Evolutionary conservation across 2,888 invertebrate species (phyloP).

Genomic region (Drosophila anomalata): DNA sequence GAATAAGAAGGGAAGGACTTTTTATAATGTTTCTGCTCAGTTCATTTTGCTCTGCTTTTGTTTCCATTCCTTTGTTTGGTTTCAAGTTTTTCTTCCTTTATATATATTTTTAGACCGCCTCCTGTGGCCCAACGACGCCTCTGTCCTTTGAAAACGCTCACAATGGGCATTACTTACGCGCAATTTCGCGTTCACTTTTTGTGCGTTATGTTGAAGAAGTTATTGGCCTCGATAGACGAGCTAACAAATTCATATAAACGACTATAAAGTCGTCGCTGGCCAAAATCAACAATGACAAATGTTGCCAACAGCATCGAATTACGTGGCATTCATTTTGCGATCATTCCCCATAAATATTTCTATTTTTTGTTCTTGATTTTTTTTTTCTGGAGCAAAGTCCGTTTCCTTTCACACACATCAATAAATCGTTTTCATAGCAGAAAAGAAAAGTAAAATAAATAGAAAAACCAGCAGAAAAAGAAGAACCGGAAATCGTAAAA

Average conservation of each 20-base stretch:
- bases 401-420: constrained; percentile 46
- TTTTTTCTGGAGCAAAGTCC: neutral
- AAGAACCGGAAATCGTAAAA: constrained; percentile 62
- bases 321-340: constrained; percentile 65
- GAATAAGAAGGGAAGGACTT: constrained; percentile 25
- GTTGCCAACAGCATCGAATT: constrained; percentile 64
- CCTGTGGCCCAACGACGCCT: constrained; percentile 1
- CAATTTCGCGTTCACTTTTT: constrained; percentile 72
- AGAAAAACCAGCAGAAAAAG: constrained; percentile 15
- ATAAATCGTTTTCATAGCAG: constrained; percentile 63
- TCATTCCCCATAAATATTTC: constrained; percentile 59
- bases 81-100: constrained; percentile 23
- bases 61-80: constrained; percentile 47
- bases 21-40: constrained; percentile 50
- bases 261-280: constrained; percentile 61
- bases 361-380: constrained; percentile 19
- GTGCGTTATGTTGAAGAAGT: constrained; percentile 51
- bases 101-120: constrained; percentile 18
- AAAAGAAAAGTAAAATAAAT: constrained; percentile 50
- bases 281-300: constrained; percentile 73
- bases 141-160: constrained; percentile 28
- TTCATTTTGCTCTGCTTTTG: constrained; percentile 51
- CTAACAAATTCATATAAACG: constrained; percentile 6
- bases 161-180: constrained; percentile 73
- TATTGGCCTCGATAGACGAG: constrained; percentile 40